Percentiles rank a stretch among this genome's conserved stretches.
Evolutionary conservation across 2,888 invertebrate genomes (phyloP).

Genomic region (Drosophila quinaria): DNA sequence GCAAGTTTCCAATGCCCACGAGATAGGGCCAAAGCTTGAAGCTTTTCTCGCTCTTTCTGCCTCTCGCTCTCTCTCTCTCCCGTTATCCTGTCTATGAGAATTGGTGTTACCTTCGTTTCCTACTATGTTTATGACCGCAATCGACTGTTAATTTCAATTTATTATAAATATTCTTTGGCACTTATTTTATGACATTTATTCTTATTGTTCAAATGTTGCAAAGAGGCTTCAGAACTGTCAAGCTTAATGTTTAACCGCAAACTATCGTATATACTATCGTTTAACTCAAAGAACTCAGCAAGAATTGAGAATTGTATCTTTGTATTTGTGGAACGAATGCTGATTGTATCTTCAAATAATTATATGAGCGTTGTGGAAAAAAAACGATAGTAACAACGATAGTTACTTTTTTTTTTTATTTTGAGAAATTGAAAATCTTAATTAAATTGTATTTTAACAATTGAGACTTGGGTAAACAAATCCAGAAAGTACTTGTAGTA

Average conservation of each 20-base stretch:
- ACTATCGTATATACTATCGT: background rate
- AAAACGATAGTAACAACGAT: background rate
- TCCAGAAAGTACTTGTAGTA: background rate
- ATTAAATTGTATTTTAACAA: background rate
- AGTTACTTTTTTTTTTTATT: too few relatives aligned
- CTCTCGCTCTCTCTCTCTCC: background rate
- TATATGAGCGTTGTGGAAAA: background rate
- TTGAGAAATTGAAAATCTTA: background rate
- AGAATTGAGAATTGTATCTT: background rate
- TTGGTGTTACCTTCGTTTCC: background rate
- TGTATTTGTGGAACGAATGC: background rate
- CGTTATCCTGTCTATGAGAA: background rate
- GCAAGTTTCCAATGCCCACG: too few relatives aligned
- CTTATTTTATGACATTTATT: background rate
- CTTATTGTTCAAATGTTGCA: background rate
- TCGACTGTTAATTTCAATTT: slow-evolving; percentile 4
- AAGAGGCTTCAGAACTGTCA: background rate
- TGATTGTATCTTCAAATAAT: background rate
- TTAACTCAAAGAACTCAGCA: background rate
- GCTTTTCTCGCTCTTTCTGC: background rate
- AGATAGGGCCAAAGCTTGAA: too few relatives aligned
- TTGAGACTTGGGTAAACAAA: background rate
- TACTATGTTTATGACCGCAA: background rate
- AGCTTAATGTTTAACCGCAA: background rate
- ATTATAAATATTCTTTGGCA: background rate